These are phyloP conservation scores for Brenthis ino DNA, from an alignment of 2,888 invertebrate genomes.

Conservation along the genomic window DNA sequence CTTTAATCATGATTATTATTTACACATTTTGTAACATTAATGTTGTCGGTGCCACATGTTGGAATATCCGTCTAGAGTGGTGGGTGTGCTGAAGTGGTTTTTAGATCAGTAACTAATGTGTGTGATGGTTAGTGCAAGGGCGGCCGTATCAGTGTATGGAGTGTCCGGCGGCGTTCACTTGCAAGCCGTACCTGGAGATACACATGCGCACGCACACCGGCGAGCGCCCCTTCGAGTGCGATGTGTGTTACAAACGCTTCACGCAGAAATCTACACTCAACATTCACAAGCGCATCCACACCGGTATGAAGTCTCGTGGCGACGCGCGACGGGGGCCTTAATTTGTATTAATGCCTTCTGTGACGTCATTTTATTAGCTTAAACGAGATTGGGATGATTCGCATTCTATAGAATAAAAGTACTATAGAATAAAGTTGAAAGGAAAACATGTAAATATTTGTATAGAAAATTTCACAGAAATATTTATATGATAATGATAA, in stretches of 20 bases:
- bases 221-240: slow-evolving; percentile 82
- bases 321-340: slow-evolving; percentile 19
- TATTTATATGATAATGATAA: background rate
- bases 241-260: slow-evolving; percentile 82
- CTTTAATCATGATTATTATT: slow-evolving; percentile 25
- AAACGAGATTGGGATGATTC: slow-evolving; percentile 29
- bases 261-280: slow-evolving; percentile 83
- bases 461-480: background rate
- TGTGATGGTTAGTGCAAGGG: slow-evolving; percentile 71
- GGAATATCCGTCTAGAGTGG: slow-evolving; percentile 28
- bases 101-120: slow-evolving; percentile 38
- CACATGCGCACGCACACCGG: slow-evolving; percentile 84
- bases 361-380: slow-evolving; percentile 32
- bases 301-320: slow-evolving; percentile 64
- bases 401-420: slow-evolving; percentile 19
- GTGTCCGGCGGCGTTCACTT: slow-evolving; percentile 83
- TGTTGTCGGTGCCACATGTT: slow-evolving; percentile 79
- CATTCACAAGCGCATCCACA: slow-evolving; percentile 83
- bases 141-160: slow-evolving; percentile 82
- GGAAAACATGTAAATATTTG: background rate
- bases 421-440: background rate
- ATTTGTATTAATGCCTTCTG: slow-evolving; percentile 28
- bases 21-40: slow-evolving; percentile 35
- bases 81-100: slow-evolving; percentile 1
- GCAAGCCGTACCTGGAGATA: slow-evolving; percentile 84